Percentiles rank a stretch among this genome's conserved stretches.
Evolutionary conservation across 2,113 vertebrate species (phyloP).

Genomic region (Sander vitreus): DNA sequence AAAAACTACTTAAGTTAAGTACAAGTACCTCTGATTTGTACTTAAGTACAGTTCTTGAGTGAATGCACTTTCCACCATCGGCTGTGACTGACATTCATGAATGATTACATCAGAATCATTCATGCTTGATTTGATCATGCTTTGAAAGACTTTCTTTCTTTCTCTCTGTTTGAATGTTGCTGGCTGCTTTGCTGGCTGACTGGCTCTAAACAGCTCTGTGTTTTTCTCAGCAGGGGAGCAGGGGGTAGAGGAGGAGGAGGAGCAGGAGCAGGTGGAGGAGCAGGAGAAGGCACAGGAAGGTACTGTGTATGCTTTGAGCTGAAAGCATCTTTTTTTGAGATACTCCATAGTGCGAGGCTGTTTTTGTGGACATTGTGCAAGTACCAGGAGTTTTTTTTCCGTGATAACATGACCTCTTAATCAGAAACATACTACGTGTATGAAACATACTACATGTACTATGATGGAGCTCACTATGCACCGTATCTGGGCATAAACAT

Average conservation of each 20-base stretch:
- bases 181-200: constrained; percentile 7
- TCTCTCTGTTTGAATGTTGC: background rate
- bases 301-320: constrained; percentile 38
- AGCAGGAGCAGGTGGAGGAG: constrained; percentile 24
- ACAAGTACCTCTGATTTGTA: background rate
- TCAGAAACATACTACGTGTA: background rate
- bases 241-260: constrained; percentile 52
- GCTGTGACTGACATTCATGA: constrained; percentile 16
- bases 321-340: background rate
- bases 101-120: background rate
- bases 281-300: constrained; percentile 67
- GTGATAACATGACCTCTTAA: background rate
- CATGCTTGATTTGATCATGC: background rate
- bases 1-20: background rate
- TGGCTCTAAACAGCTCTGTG: constrained; percentile 40
- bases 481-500: background rate
- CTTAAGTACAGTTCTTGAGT: background rate
- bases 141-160: background rate
- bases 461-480: background rate
- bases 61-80: background rate
- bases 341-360: background rate
- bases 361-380: background rate
- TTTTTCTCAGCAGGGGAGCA: constrained; percentile 65
- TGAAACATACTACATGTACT: background rate
- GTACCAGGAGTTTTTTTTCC: too few species aligned